Conservation (phyloP, 2,113 vertebrate genomes). For the Genyomyrus donnyi region DNA sequence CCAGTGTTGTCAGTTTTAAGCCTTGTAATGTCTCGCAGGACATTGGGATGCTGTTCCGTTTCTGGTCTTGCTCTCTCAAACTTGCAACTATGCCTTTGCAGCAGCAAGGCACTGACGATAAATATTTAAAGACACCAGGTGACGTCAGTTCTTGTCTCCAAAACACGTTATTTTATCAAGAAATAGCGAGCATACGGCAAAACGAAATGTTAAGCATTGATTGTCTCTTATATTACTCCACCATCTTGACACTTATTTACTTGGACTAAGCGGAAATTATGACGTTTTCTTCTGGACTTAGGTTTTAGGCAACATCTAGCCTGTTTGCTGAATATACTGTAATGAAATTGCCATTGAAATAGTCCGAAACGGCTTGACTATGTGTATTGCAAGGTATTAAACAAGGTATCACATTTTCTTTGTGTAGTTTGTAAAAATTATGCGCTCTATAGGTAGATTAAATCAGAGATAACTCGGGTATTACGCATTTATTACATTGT, state of each 20-base stretch:
- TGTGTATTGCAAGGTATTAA: not conserved
- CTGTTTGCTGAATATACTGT: not conserved
- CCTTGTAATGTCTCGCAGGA: not conserved
- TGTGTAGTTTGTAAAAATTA: not conserved
- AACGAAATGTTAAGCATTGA: not conserved
- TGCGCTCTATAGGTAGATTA: not conserved
- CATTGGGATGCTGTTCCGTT: slow-evolving; percentile 13
- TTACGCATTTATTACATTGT: not conserved
- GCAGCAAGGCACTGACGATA: slow-evolving; percentile 35
- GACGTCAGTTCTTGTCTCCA: slow-evolving; percentile 66
- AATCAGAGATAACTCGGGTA: not conserved
- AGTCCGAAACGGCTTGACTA: not conserved
- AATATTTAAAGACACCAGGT: slow-evolving; percentile 72
- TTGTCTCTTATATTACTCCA: not conserved
- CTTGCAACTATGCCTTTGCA: slow-evolving; percentile 46
- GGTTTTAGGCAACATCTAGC: not conserved
- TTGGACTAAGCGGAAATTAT: not conserved
- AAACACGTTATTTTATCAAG: not conserved
- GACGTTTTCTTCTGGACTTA: not conserved
- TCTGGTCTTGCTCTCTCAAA: slow-evolving; percentile 44
- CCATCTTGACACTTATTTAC: not conserved
- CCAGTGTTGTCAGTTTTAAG: not conserved
- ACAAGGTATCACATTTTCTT: not conserved
- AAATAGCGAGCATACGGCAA: not conserved
- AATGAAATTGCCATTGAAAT: not conserved